phyloP scores from a whole-genome alignment of 92 coral and sea anemone genomes.

The Umimayanthus kanabou region DNA sequence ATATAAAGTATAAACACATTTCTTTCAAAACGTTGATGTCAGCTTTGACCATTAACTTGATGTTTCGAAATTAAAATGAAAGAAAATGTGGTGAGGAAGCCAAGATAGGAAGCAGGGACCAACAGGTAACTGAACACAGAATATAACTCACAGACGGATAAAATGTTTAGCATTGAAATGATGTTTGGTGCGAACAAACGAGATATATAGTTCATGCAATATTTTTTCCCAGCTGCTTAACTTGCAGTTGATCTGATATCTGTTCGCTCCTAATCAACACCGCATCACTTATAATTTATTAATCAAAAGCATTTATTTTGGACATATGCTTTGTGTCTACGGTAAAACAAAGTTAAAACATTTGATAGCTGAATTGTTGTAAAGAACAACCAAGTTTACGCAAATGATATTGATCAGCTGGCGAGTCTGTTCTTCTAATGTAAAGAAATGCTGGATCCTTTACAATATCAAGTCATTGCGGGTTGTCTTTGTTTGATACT shows the following conservation, averaged over 20 bases:
- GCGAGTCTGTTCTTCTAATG: background rate
- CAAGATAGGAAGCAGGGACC: background rate
- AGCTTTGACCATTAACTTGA: background rate
- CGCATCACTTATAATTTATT: conserved; percentile 8
- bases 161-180: too few relatives aligned
- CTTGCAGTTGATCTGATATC: background rate
- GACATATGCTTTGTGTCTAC: conserved; percentile 1
- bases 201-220: background rate
- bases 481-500: background rate
- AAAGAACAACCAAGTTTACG: background rate
- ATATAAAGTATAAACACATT: too few relatives aligned
- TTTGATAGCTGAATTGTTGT: background rate
- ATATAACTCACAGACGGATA: too few relatives aligned
- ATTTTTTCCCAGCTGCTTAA: background rate
- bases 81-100: background rate
- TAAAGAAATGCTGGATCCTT: background rate
- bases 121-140: background rate
- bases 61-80: background rate
- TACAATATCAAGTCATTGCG: background rate
- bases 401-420: background rate
- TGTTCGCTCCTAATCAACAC: background rate
- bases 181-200: too few relatives aligned
- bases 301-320: background rate
- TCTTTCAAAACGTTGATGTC: background rate
- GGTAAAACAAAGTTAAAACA: background rate